Conservation (phyloP, 2,113 vertebrate species). For the Eira barbara region DNA sequence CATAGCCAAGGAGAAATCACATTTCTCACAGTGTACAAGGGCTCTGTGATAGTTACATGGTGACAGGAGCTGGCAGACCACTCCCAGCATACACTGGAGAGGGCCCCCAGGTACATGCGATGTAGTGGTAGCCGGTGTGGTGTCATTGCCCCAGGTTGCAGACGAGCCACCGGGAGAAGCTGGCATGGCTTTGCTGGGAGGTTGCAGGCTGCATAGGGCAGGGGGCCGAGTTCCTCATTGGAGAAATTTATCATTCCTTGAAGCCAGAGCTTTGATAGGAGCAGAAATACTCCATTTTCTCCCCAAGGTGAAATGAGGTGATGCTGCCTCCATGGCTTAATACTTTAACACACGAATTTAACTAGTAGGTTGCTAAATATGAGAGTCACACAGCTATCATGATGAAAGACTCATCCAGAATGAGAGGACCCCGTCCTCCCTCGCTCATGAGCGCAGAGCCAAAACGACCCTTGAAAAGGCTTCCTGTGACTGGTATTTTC, state of each 20-base stretch:
- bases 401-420: neutral
- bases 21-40: neutral
- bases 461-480: no score
- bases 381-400: neutral
- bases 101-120: neutral
- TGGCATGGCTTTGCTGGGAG: neutral
- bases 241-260: neutral
- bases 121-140: neutral
- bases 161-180: neutral
- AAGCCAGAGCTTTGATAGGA: neutral
- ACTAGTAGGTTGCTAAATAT: neutral
- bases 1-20: slow-evolving; percentile 26
- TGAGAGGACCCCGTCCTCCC: fast-evolving
- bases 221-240: neutral
- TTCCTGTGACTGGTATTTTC: neutral
- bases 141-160: neutral
- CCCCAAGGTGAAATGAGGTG: neutral
- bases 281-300: neutral
- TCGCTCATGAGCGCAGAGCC: neutral
- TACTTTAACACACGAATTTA: neutral
- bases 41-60: neutral
- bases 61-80: neutral
- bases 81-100: neutral
- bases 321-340: neutral
- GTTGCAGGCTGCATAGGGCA: neutral